phyloP scores from a whole-genome alignment of 2,888 invertebrate species.

The Leptopilina syphax region DNA sequence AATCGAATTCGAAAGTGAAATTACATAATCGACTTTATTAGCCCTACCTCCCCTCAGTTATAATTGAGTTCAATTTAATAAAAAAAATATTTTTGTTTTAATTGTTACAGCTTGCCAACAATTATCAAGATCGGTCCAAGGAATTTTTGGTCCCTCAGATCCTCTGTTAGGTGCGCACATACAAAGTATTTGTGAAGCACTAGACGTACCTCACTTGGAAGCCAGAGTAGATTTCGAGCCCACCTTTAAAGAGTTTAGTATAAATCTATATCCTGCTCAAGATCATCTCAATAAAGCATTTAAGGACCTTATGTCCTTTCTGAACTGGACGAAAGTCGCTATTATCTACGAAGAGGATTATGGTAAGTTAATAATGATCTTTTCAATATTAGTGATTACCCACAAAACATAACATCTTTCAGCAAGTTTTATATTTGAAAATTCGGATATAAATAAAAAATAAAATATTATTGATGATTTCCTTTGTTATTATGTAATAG shows the following conservation, averaged over 20 bases:
- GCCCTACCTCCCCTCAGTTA: no score
- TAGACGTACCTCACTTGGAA: conserved; percentile 94
- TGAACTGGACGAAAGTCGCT: conserved; percentile 96
- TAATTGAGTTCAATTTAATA: no score
- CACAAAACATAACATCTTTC: no score
- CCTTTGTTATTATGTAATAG: no score
- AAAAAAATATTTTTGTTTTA: neutral
- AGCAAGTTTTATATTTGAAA: no score
- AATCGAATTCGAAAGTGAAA: no score
- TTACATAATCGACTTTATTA: no score
- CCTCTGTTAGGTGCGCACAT: conserved; percentile 89
- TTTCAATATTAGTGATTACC: no score
- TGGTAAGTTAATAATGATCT: conserved; percentile 79
- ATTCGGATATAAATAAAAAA: no score
- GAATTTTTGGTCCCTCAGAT: conserved; percentile 92
- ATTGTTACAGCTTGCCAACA: conserved; percentile 86
- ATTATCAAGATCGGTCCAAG: conserved; percentile 90
- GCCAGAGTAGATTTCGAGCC: conserved; percentile 84
- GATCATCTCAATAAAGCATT: conserved; percentile 89
- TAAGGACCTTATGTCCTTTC: conserved; percentile 89
- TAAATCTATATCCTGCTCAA: conserved; percentile 93
- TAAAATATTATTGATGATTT: no score
- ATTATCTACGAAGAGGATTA: conserved; percentile 96
- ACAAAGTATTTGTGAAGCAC: conserved; percentile 91
- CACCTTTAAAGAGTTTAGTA: conserved; percentile 85